Evolutionary conservation across 2,797 vertebrate genomes (phyloP).

Genomic region (Loriculus beryllinus): DNA sequence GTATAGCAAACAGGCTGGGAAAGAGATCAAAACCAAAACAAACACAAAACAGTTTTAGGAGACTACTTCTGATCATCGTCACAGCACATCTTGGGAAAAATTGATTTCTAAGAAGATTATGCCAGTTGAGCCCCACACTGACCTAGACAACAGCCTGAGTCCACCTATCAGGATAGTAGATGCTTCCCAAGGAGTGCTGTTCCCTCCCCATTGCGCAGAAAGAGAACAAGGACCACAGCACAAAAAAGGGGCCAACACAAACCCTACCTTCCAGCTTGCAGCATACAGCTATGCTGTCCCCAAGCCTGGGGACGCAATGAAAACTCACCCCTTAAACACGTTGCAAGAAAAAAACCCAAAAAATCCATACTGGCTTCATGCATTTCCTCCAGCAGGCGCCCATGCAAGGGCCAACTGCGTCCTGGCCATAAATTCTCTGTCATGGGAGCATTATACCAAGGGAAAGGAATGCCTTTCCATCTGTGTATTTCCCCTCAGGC

Average conservation of each 20-base stretch:
- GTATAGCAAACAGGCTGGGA: neutral
- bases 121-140: neutral
- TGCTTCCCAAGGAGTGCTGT: neutral
- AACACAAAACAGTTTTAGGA: neutral
- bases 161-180: rapidly evolving
- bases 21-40: neutral
- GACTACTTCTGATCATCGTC: neutral
- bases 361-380: neutral
- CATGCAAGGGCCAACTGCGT: neutral
- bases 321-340: neutral
- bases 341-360: neutral
- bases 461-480: constrained; percentile 67
- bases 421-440: constrained; percentile 53
- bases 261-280: neutral
- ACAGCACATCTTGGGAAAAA: neutral
- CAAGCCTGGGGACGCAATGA: neutral
- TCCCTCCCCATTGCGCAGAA: neutral
- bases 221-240: neutral
- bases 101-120: neutral
- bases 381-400: neutral
- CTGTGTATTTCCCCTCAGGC: constrained; percentile 61
- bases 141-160: neutral
- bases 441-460: constrained; percentile 49
- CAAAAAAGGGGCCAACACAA: neutral
- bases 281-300: neutral